phyloP scores from a whole-genome alignment of 1,140 invertebrate species.

The Aphis gossypii region DNA sequence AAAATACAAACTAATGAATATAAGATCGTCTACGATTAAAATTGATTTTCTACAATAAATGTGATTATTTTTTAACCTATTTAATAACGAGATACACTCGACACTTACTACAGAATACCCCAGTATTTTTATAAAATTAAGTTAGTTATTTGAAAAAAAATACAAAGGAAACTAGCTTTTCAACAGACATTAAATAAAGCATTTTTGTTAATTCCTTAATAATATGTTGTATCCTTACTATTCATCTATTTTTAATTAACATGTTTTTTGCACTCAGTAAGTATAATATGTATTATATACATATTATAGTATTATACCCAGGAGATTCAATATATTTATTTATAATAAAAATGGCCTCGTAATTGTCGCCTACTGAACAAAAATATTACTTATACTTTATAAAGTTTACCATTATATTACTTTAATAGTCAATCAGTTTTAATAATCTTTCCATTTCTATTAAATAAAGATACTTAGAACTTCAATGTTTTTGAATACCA shows the following conservation, averaged over 20 bases:
- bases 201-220: background rate
- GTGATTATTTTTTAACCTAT: background rate
- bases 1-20: background rate
- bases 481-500: background rate
- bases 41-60: background rate
- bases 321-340: background rate
- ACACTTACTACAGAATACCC: background rate
- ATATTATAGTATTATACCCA: background rate
- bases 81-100: background rate
- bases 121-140: background rate
- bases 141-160: background rate
- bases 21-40: background rate
- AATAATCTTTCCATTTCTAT: background rate
- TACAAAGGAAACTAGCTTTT: background rate
- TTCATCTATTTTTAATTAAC: background rate
- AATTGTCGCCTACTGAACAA: background rate
- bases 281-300: background rate
- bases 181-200: background rate
- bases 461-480: background rate
- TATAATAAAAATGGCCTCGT: background rate
- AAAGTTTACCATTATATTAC: background rate
- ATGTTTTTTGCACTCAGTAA: background rate
- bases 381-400: background rate
- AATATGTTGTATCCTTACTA: background rate
- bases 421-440: background rate